These are phyloP conservation scores for Asteroscopus sphinx DNA, from an alignment of 2,888 invertebrate genomes.

Conservation along the genomic window DNA sequence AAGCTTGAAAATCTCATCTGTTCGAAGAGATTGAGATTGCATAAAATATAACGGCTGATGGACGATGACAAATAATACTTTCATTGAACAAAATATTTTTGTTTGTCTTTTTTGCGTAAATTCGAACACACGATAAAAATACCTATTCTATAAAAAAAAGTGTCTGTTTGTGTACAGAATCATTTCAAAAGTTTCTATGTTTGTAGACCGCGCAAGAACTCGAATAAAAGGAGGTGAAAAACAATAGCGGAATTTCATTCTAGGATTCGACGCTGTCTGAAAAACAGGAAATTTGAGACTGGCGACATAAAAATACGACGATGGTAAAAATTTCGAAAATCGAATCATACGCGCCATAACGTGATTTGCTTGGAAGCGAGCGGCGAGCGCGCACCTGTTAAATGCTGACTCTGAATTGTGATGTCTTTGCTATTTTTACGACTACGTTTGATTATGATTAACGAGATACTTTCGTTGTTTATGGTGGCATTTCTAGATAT, in stretches of 20 bases:
- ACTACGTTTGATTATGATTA: slow-evolving; percentile 41
- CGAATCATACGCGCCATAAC: slow-evolving; percentile 78
- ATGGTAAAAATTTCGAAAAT: slow-evolving; percentile 74
- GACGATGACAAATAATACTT: too few relatives aligned
- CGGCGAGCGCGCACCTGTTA: slow-evolving; percentile 64
- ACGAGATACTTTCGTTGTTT: slow-evolving; percentile 21
- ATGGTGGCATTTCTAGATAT: slow-evolving; percentile 2
- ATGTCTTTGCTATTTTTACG: slow-evolving; percentile 31
- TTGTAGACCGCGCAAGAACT: slow-evolving; percentile 25
- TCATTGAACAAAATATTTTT: not conserved
- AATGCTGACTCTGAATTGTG: slow-evolving; percentile 36
- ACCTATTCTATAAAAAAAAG: slow-evolving; percentile 4
- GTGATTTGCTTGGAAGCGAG: slow-evolving; percentile 67
- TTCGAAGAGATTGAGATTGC: too few relatives aligned
- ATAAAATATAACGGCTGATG: too few relatives aligned
- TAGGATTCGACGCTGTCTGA: slow-evolving; percentile 36
- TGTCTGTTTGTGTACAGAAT: slow-evolving; percentile 13
- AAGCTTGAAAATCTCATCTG: too few relatives aligned
- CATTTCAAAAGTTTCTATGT: slow-evolving; percentile 44
- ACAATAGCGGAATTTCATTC: slow-evolving; percentile 41
- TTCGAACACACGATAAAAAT: not conserved
- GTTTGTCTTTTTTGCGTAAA: not conserved
- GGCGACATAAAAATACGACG: slow-evolving; percentile 39
- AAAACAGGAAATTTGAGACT: slow-evolving; percentile 48
- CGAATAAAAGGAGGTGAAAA: slow-evolving; percentile 44